Conservation (phyloP, 2,888 invertebrate species). For the Carabus problematicus region DNA sequence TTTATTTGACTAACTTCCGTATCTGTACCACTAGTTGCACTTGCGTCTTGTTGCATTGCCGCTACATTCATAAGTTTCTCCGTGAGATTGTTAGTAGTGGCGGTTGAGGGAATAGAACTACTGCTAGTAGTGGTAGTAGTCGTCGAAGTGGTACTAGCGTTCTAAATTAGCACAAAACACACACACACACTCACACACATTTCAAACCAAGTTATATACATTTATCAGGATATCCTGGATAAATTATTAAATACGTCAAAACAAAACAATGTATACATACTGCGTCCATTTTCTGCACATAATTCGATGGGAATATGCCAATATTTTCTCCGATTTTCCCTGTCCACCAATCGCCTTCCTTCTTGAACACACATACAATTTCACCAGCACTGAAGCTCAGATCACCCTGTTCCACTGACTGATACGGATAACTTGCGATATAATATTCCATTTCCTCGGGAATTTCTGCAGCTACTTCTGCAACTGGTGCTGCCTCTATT, state of each 20-base stretch:
- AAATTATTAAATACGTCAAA: constrained; percentile 1
- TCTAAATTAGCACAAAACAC: constrained; percentile 36
- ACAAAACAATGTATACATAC: constrained; percentile 23
- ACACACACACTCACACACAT: constrained; percentile 31
- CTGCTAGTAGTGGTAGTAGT: too few species aligned
- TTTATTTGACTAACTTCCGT: constrained; percentile 61
- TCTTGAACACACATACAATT: constrained; percentile 82
- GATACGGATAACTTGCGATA: constrained; percentile 89
- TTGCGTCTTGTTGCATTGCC: constrained; percentile 43
- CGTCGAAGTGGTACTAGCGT: neutral
- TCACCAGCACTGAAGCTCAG: constrained; percentile 88
- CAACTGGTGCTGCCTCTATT: constrained; percentile 47
- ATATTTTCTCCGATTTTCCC: constrained; percentile 79
- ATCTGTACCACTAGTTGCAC: constrained; percentile 46
- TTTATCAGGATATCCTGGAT: constrained; percentile 4
- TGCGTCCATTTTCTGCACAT: constrained; percentile 78
- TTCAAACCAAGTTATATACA: constrained; percentile 9
- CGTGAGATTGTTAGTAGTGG: constrained; percentile 43
- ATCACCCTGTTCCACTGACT: constrained; percentile 89
- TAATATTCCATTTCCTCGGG: constrained; percentile 73
- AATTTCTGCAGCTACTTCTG: constrained; percentile 28
- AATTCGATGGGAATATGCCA: constrained; percentile 98
- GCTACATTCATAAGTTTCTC: constrained; percentile 24
- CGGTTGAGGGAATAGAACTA: neutral
- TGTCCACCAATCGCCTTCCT: constrained; percentile 99